Percentiles rank a stretch among this genome's conserved stretches.
Conservation (phyloP, 2,113 vertebrate genomes). For the Delphinapterus leucas region DNA sequence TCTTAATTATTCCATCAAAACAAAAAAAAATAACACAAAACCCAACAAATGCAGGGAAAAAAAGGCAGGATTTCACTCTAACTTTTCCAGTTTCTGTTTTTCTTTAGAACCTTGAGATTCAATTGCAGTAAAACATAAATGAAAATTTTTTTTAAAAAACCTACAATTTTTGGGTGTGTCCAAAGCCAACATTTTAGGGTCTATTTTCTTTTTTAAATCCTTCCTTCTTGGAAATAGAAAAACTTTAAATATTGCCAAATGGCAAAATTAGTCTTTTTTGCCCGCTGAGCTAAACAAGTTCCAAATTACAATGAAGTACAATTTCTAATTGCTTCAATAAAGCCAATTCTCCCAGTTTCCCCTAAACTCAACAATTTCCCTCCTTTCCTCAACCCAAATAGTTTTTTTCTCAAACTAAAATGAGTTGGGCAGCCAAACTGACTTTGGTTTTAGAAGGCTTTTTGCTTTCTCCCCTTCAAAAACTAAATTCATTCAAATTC, state of each 20-base stretch:
- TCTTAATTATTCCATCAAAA: constrained; percentile 77
- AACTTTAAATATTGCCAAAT: constrained; percentile 76
- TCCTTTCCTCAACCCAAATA: constrained; percentile 60
- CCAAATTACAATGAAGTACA: constrained; percentile 83
- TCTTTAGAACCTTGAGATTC: constrained; percentile 77
- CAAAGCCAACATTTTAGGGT: constrained; percentile 80
- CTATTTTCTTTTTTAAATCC: constrained; percentile 75
- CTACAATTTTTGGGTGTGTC: constrained; percentile 85
- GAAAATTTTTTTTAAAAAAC: constrained; percentile 63
- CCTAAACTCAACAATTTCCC: constrained; percentile 73
- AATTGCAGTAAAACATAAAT: constrained; percentile 80
- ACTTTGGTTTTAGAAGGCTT: constrained; percentile 53
- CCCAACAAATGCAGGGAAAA: constrained; percentile 67
- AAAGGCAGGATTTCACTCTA: constrained; percentile 69
- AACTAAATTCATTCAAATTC: constrained; percentile 84
- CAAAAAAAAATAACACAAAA: constrained; percentile 72
- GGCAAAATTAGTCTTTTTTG: constrained; percentile 67
- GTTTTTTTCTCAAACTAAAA: constrained; percentile 72
- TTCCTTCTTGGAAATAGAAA: constrained; percentile 71
- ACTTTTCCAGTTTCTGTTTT: constrained; percentile 77
- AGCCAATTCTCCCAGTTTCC: constrained; percentile 79
- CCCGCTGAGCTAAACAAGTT: constrained; percentile 75
- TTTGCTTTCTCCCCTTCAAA: constrained; percentile 64
- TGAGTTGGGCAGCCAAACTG: constrained; percentile 22
- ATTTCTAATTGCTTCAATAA: constrained; percentile 83